These are phyloP conservation scores for Podarcis raffonei DNA, from an alignment of 2,113 vertebrate genomes.

Conservation along the genomic window DNA sequence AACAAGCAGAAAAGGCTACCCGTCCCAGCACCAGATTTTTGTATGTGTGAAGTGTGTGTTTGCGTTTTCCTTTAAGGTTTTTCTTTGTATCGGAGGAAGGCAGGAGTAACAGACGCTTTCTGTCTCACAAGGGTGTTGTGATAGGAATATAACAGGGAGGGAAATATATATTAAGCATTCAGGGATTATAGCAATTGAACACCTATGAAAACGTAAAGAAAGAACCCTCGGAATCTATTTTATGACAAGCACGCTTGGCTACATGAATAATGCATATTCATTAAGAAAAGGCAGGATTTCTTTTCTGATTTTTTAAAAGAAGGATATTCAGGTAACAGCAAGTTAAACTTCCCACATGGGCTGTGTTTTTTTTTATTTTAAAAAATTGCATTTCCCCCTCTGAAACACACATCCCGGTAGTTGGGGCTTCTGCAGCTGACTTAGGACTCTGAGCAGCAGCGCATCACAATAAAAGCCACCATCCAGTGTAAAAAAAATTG, in stretches of 20 bases:
- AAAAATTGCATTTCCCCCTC: neutral
- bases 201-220: neutral
- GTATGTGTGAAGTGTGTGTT: no score
- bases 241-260: neutral
- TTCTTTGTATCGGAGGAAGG: neutral
- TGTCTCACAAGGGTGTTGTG: neutral
- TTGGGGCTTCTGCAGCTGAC: neutral
- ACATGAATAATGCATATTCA: neutral
- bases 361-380: no score
- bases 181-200: neutral
- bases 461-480: neutral
- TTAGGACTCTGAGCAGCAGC: neutral
- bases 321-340: neutral
- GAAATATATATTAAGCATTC: neutral
- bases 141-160: neutral
- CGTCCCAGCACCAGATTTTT: no score
- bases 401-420: neutral
- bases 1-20: neutral
- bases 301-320: neutral
- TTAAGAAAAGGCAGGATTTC: neutral
- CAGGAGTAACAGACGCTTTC: neutral
- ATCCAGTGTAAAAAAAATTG: neutral
- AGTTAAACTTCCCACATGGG: neutral
- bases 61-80: neutral
- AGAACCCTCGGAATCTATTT: neutral